These are phyloP conservation scores for Dufourea novaeangliae DNA, from an alignment of 1,140 invertebrate genomes.

Conservation along the genomic window DNA sequence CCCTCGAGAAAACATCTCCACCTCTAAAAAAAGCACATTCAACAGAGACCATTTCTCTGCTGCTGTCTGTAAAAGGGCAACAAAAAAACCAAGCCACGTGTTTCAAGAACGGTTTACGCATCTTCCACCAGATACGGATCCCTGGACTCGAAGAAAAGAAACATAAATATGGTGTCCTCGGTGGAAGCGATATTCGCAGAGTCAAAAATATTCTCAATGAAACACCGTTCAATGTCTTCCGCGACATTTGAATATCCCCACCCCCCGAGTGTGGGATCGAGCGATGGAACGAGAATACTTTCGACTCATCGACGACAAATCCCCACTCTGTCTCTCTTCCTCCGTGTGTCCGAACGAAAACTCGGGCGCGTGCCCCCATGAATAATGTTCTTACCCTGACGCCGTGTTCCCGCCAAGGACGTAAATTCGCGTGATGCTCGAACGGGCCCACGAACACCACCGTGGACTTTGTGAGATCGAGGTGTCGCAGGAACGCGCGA, in stretches of 20 bases:
- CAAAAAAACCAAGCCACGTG: no score
- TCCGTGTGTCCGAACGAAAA: slow-evolving; percentile 5
- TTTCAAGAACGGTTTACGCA: background rate
- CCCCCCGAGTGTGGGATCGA: background rate
- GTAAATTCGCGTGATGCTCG: slow-evolving; percentile 92
- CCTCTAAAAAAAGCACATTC: no score
- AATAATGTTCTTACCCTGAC: slow-evolving; percentile 84
- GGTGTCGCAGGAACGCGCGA: slow-evolving; percentile 85
- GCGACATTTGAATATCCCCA: no score
- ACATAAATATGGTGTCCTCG: no score
- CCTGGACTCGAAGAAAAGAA: background rate
- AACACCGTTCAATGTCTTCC: background rate
- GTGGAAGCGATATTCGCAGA: background rate
- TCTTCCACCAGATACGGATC: background rate
- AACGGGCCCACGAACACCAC: slow-evolving; percentile 92
- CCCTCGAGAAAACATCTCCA: background rate
- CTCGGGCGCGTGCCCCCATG: background rate
- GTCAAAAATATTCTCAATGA: background rate
- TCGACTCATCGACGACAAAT: background rate
- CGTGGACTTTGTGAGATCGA: slow-evolving; percentile 83
- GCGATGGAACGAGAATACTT: background rate
- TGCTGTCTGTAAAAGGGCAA: no score
- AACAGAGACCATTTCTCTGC: no score
- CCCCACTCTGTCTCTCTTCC: background rate
- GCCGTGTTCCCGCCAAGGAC: slow-evolving; percentile 91